These are phyloP conservation scores for Pteruthius melanotis DNA, from an alignment of 2,113 vertebrate species.

Conservation along the genomic window DNA sequence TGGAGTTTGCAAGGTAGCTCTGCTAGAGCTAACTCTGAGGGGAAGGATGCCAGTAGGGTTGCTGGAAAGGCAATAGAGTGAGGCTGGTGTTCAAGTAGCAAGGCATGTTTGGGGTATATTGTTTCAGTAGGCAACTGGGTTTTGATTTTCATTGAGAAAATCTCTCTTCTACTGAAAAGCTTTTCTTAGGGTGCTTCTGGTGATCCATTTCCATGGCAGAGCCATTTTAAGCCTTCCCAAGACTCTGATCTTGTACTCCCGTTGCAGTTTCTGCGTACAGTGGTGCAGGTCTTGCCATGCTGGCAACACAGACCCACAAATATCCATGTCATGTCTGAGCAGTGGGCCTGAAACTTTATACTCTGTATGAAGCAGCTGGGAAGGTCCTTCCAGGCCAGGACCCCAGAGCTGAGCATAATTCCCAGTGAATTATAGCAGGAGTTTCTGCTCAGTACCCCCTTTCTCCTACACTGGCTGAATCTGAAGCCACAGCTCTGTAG, in stretches of 20 bases:
- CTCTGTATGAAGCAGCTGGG: background rate
- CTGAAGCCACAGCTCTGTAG: background rate
- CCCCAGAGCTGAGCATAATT: background rate
- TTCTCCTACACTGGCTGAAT: background rate
- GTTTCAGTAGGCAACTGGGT: background rate
- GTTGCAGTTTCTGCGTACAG: background rate
- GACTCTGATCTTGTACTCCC: background rate
- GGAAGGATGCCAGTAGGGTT: background rate
- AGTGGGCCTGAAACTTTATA: background rate
- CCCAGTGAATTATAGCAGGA: background rate
- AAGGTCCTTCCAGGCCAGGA: background rate
- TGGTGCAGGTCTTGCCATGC: background rate
- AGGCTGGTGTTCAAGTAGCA: background rate
- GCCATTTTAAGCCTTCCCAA: background rate
- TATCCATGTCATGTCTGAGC: accelerated
- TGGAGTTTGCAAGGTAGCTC: background rate
- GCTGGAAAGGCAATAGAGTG: background rate
- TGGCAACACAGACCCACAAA: background rate
- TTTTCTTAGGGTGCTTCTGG: background rate
- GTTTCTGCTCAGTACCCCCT: background rate
- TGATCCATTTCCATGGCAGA: background rate
- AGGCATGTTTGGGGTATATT: background rate
- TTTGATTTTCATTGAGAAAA: background rate
- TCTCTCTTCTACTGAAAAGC: background rate
- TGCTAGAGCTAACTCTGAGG: background rate